Base-by-base conservation (phyloP, 2,113 vertebrate species). In the Chlamydotis undulata region DNA sequence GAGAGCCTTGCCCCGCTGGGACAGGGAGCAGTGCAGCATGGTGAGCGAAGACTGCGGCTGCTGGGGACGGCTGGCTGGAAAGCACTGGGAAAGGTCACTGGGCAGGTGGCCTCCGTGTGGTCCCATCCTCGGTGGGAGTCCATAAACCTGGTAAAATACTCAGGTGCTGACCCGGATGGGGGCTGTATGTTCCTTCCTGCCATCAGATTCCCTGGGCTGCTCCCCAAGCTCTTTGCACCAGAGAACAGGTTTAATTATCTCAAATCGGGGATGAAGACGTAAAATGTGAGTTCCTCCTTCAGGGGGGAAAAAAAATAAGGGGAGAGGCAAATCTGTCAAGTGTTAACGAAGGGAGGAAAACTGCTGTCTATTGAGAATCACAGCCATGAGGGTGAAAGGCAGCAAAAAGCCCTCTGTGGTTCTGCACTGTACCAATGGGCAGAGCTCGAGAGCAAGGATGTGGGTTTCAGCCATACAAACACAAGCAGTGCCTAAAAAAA, bases 71-170 rank as follows among this genome's bases (percentile, higher is more conserved):
- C 19, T 9, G 29, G 67, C 57, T 71, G 84, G 49, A 63, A 81
- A 50, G 29, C 65, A 33, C 90, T 49, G 86, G 79, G 81, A 87
- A 68, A 93, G 90, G 96, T 95, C 96, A 92, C 22, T 1, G 4
- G 37, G 86, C 63, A 60, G 78, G 60, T 47, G 73, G 49, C n/a
- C 28, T 91, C 83, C 22, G 4, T 21, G 4, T 28, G 19, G 57
- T 95, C 81, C 81, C 50, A 76, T 45, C 87, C 29, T 80, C 59
- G 61, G 81, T 73, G 76, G 35, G 71, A 94, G 43, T 47, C 89
- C 49, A 75, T 45, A 87, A 90, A 83, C 68, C 82, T 88, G 77
- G 96, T 96, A 45, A 96, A 97, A 96, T 57, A 97, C 97, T 97
- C 53, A 95, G 41, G 1, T 11, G 21, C 43, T n/a, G 41, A 45